A percentile compares a stretch with the other conserved stretches of the same genome.
phyloP scores from a whole-genome alignment of 2,888 invertebrate genomes.

The Mellilla xanthometata region DNA sequence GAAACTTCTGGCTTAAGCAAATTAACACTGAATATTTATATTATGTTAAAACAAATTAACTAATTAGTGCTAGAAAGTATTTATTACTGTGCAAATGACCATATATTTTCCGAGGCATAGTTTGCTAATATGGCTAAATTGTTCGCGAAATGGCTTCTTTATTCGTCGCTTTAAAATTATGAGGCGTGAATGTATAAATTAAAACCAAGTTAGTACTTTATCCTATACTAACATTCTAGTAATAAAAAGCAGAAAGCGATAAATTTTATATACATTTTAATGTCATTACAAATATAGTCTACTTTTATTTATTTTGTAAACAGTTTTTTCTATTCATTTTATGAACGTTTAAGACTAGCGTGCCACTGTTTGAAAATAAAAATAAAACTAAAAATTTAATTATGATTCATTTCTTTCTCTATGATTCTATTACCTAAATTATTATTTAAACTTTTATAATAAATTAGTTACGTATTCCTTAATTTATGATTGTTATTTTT shows the following conservation, averaged over 20 bases:
- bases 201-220: background rate
- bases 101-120: slow-evolving; percentile 17
- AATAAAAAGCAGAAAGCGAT: slow-evolving; percentile 6
- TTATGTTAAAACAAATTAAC: background rate
- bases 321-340: slow-evolving; percentile 2
- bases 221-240: background rate
- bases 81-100: slow-evolving; percentile 18
- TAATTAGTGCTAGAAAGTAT: slow-evolving; percentile 10
- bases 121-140: slow-evolving; percentile 20
- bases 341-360: slow-evolving; percentile 4
- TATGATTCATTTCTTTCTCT: too few species aligned
- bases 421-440: too few species aligned
- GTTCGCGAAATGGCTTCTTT: slow-evolving; percentile 7
- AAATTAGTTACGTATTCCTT: too few species aligned
- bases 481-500: too few species aligned
- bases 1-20: too few species aligned
- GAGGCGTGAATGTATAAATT: slow-evolving; percentile 23
- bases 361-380: too few species aligned
- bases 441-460: too few species aligned
- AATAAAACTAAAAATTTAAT: too few species aligned
- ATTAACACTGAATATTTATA: too few species aligned
- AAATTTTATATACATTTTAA: background rate
- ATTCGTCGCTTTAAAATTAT: slow-evolving; percentile 23
- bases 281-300: background rate
- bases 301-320: slow-evolving; percentile 3